Evolutionary conservation across 2,797 vertebrate genomes (phyloP).

Genomic region (Urocyon cinereoargenteus): DNA sequence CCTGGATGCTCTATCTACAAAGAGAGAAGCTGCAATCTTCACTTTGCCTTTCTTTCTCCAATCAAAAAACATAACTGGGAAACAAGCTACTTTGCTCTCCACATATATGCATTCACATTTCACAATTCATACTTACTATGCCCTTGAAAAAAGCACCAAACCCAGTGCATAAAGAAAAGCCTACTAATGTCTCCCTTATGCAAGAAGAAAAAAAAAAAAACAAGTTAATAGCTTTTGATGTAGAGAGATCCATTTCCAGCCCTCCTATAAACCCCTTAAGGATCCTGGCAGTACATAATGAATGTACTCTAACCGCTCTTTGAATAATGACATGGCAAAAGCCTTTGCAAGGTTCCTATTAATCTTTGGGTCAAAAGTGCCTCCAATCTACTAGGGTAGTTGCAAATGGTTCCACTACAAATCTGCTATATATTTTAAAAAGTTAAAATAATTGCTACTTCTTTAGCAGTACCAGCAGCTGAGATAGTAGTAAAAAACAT

Average conservation of each 20-base stretch:
- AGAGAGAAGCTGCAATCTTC: background rate
- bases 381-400: background rate
- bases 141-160: constrained; percentile 39
- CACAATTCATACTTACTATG: constrained; percentile 7
- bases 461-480: background rate
- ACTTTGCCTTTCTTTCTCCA: background rate
- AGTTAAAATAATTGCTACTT: constrained; percentile 26
- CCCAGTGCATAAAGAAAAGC: background rate
- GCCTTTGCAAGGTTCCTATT: background rate
- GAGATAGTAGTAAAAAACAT: background rate
- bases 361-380: constrained; percentile 22
- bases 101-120: constrained; percentile 19
- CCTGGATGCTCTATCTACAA: background rate
- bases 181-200: background rate
- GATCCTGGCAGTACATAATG: background rate
- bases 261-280: background rate
- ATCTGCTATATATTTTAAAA: constrained; percentile 4
- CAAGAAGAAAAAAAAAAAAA: background rate
- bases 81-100: background rate
- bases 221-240: constrained; percentile 42
- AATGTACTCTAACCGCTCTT: background rate
- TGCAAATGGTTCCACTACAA: background rate
- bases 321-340: constrained; percentile 45
- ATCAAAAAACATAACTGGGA: background rate
- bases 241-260: constrained; percentile 39